phyloP scores from a whole-genome alignment of 2,797 vertebrate species.

The Oreochromis mossambicus region DNA sequence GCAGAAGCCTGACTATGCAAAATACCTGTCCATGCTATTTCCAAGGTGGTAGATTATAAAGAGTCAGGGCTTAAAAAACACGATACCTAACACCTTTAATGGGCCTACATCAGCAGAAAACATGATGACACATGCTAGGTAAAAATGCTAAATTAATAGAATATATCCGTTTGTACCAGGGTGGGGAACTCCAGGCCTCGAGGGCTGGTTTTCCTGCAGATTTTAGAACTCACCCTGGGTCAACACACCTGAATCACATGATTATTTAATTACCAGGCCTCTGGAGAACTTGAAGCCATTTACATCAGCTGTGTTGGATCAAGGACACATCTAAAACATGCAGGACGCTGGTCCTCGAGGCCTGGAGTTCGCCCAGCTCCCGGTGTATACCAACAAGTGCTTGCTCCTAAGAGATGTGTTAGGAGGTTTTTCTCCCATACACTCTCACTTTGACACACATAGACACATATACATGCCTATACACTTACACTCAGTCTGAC shows the following conservation, averaged over 20 bases:
- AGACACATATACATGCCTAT: too few species aligned
- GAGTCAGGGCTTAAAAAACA: background rate
- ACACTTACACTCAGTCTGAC: too few species aligned
- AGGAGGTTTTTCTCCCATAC: too few species aligned
- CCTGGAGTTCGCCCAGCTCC: background rate
- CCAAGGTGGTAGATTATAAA: background rate
- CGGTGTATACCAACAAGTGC: too few species aligned
- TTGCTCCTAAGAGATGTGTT: too few species aligned
- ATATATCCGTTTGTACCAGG: background rate
- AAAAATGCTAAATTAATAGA: background rate
- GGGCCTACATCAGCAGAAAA: background rate
- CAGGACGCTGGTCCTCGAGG: background rate
- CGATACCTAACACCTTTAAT: background rate
- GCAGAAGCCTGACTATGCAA: background rate
- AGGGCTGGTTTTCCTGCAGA: background rate
- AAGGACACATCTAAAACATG: background rate
- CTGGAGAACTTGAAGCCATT: accelerated
- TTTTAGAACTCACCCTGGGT: background rate
- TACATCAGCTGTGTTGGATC: background rate
- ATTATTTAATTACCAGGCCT: background rate
- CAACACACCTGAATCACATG: background rate
- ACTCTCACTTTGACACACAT: too few species aligned
- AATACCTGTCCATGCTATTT: background rate
- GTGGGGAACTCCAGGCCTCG: background rate
- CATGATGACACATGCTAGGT: background rate